Percentiles rank a stretch among this genome's conserved stretches.
phyloP scores from a whole-genome alignment of 2,113 vertebrate genomes.

The Gnathonemus echidnorhynchus region DNA sequence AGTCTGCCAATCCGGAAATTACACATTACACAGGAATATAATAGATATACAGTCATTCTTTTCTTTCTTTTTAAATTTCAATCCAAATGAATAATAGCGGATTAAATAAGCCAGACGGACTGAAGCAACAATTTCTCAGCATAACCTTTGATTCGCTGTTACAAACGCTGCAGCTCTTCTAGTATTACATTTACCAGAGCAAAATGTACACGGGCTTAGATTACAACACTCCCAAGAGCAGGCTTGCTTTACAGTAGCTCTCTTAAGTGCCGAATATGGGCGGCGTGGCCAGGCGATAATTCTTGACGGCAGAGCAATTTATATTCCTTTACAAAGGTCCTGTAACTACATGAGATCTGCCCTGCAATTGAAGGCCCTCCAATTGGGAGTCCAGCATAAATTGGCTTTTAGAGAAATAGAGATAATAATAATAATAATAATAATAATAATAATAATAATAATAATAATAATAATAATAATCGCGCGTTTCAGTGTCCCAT shows the following conservation, averaged over 20 bases:
- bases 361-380: background rate
- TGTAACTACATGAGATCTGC: background rate
- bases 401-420: background rate
- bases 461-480: background rate
- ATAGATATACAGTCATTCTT: background rate
- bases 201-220: background rate
- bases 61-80: background rate
- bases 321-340: background rate
- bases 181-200: slow-evolving; percentile 2
- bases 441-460: background rate
- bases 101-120: background rate
- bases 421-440: background rate
- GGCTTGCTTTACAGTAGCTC: background rate
- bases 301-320: slow-evolving; percentile 6
- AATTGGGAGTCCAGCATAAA: background rate
- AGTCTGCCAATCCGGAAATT: background rate
- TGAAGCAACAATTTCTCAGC: background rate
- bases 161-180: background rate
- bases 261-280: slow-evolving; percentile 21
- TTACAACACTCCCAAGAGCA: slow-evolving; percentile 13
- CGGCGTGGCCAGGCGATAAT: slow-evolving; percentile 10
- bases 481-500: background rate
- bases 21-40: background rate
- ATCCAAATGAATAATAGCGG: background rate
- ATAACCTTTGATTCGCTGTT: background rate